Evolutionary conservation across 1,140 invertebrate genomes (phyloP).

Genomic region (Bilobella aurantiaca): DNA sequence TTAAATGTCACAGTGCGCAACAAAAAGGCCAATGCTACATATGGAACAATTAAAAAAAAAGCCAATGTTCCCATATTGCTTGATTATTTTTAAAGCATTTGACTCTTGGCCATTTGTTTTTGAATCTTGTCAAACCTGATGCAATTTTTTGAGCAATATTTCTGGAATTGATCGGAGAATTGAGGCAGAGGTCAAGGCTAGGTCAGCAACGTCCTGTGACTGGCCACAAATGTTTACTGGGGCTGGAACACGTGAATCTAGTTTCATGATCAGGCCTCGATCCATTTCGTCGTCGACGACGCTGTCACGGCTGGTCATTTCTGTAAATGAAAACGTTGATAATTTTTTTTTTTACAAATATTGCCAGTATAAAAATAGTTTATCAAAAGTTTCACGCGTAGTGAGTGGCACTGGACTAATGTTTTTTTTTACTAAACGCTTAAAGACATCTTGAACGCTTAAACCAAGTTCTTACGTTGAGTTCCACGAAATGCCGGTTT

Average conservation of each 20-base stretch:
- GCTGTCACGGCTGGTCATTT: not conserved
- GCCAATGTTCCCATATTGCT: no score
- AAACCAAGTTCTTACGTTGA: not conserved
- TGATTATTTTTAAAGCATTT: not conserved
- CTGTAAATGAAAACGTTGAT: not conserved
- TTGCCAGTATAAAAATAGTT: not conserved
- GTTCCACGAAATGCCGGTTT: not conserved
- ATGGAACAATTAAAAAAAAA: no score
- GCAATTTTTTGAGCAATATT: not conserved
- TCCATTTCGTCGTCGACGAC: not conserved
- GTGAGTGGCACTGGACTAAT: not conserved
- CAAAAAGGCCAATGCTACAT: no score
- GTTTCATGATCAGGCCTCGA: not conserved
- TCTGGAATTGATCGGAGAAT: not conserved
- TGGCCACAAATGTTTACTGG: not conserved
- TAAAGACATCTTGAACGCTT: no score
- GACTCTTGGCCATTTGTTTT: not conserved
- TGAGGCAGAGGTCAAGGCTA: not conserved
- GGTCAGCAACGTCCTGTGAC: not conserved
- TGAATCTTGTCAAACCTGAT: not conserved
- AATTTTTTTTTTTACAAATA: not conserved
- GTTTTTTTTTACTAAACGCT: not conserved
- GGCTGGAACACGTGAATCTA: not conserved
- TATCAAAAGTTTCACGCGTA: no score
- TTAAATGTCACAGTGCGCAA: no score